Evolutionary conservation across 1,140 invertebrate genomes (phyloP), one percentile per base, ranked within the genome.

Genomic region (Lysiphlebus fabarum): DNA sequence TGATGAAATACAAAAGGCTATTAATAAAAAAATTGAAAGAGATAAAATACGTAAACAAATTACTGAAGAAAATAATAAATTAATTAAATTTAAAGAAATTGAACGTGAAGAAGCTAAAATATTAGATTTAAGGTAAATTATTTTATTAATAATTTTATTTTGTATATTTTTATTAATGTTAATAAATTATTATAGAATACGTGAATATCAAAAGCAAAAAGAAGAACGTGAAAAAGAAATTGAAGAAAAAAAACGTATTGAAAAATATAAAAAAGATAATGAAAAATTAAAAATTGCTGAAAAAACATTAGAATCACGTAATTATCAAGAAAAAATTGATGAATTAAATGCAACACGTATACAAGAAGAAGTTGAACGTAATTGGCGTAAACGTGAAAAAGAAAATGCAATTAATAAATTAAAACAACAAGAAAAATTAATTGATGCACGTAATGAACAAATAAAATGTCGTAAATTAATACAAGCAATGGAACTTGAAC

Each of bases 141-240:
- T 26, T 26, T 26, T 26, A 2, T 1, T 1, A 1, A 26, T 26
- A 4, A 26, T 1, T 26, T n/a, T n/a, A n/a, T n/a, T n/a, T n/a
- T n/a, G n/a, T n/a, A n/a, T n/a, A n/a, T n/a, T n/a, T n/a, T n/a
- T n/a, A n/a, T n/a, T n/a, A n/a, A n/a, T n/a, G 17, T 17, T 17
- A 3, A 3, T 17, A 26, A 26, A 1, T 26, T 26, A 26, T 26
- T 66, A 11, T 12, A 78, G 85, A 63, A 80, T 87, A 53, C 78
- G 79, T 63, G 80, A 86, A 62, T 88, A 83, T 62, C 84, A 86
- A 71, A 70, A 73, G 48, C 67, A 81, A 38, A 86, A 86, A 64
- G 76, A 79, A 41, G 82, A 85, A 67, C 70, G 82, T 53, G 84
- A 87, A 55, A 70, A 72, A 38, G 76, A 77, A 56, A 51, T 81